phyloP scores from a whole-genome alignment of 2,888 invertebrate species.

The Patella pellucida region DNA sequence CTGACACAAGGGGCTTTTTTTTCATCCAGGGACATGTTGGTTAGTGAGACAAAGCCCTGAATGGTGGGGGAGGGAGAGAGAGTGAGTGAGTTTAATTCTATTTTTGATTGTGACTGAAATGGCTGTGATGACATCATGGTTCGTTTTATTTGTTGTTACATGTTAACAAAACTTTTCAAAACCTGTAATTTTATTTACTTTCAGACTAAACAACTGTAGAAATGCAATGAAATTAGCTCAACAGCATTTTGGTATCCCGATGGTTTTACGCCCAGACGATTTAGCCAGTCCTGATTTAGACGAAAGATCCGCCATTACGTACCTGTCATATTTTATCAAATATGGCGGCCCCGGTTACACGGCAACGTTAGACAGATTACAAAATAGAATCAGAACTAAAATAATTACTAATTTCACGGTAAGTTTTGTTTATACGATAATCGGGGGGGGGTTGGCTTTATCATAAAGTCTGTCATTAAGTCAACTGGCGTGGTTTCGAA shows the following conservation, averaged over 20 bases:
- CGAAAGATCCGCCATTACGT: slow-evolving; percentile 97
- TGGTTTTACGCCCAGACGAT: slow-evolving; percentile 95
- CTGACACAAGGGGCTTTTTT: too few relatives aligned
- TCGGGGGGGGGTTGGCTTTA: too few relatives aligned
- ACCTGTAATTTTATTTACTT: slow-evolving; percentile 40
- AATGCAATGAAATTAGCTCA: slow-evolving; percentile 94
- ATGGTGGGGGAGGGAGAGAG: not conserved
- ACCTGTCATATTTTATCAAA: slow-evolving; percentile 98
- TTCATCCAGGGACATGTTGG: not conserved
- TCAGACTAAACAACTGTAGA: slow-evolving; percentile 90
- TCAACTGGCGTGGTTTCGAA: too few relatives aligned
- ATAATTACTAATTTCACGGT: slow-evolving; percentile 92
- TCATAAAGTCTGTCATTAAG: too few relatives aligned
- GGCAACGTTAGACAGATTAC: slow-evolving; percentile 92
- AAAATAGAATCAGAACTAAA: slow-evolving; percentile 80
- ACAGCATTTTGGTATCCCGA: slow-evolving; percentile 90
- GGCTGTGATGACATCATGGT: too few relatives aligned
- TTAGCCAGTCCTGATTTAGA: slow-evolving; percentile 94
- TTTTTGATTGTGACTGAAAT: too few relatives aligned
- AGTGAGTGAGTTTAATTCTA: too few relatives aligned
- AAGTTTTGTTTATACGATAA: slow-evolving; percentile 64
- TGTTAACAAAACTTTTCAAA: too few relatives aligned
- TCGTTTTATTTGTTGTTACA: too few relatives aligned
- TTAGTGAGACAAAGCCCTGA: not conserved
- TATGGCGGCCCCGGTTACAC: slow-evolving; percentile 92